Base-by-base conservation (phyloP, 1,140 invertebrate species). In the Druon quercuslanigerum region DNA sequence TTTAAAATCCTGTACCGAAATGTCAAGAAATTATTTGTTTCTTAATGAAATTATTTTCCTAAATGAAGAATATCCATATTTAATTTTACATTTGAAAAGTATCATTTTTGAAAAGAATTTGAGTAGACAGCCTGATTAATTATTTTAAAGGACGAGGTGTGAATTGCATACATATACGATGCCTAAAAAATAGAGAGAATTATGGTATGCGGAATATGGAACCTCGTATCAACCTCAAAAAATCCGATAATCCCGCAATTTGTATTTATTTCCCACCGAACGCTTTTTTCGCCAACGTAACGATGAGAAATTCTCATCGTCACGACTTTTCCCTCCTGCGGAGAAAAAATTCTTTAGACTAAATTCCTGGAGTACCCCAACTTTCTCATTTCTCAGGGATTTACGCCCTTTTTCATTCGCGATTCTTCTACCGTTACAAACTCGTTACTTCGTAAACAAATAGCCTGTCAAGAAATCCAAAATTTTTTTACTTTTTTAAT, bases 211-310 rank as follows among this genome's bases (percentile, higher is more conserved):
- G 56, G 83, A 74, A 82, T 83, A 82, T 74, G 57, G 80, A 80
- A 76, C 78, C 77, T 80, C 80, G 82, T 88, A 84, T 88, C 86
- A 80, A 86, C 80, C 81, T 71, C 73, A 83, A 83, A 86, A 87
- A 82, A 85, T 84, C 81, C 79, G 86, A 87, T 91, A 91, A 91
- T 91, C 90, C 89, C 17, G 89, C 90, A 91, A 91, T 91, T 91
- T 91, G 90, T 91, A 91, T 91, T 91, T 91, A 91, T 91, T 90
- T 89, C 85, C 87, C 81, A 76, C 77, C 86, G 75, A 85, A 84
- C 84, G 76, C 81, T 83, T 87, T 88, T 87, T 89, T 85, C 82
- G 82, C 74, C 73, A 74, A 20, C 74, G 83, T 90, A 91, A 91
- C 87, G 89, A 91, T 91, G 90, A 91, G 90, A 91, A 91, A 91